Percentiles rank a stretch among this genome's conserved stretches.
These are phyloP conservation scores for Melieria picta DNA, from an alignment of 2,888 invertebrate species.

Conservation along the genomic window DNA sequence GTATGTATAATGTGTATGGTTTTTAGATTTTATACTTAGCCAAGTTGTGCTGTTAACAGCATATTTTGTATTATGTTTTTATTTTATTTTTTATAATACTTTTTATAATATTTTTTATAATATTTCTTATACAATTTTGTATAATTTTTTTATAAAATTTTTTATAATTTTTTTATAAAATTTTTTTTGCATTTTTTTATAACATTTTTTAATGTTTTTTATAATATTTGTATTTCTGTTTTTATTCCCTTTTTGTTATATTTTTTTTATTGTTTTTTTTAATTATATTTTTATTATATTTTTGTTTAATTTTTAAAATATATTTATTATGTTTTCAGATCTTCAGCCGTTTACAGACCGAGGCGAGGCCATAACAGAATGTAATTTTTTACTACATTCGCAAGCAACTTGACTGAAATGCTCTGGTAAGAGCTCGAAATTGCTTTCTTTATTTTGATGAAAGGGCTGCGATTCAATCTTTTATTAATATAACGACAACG, in stretches of 20 bases:
- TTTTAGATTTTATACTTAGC: no score
- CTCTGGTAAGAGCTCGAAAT: no score
- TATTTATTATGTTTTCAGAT: background rate
- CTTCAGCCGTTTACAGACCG: no score
- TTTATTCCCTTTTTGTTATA: background rate
- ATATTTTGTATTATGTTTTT: background rate
- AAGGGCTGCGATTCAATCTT: no score
- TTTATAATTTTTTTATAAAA: background rate
- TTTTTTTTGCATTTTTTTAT: constrained; percentile 5
- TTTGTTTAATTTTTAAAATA: background rate
- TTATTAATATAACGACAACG: no score
- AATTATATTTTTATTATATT: background rate
- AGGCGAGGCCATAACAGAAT: no score
- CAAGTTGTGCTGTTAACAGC: no score
- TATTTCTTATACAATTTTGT: background rate
- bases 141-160: background rate
- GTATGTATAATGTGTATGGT: background rate
- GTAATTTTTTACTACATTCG: no score
- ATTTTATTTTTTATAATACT: background rate
- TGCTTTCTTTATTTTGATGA: no score
- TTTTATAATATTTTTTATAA: background rate
- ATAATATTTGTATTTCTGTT: background rate
- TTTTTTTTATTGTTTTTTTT: no score
- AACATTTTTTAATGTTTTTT: background rate
- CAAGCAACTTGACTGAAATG: no score